A percentile compares a stretch with the other conserved stretches of the same genome.
These are phyloP conservation scores for Elephantulus edwardii DNA, from an alignment of 2,113 vertebrate genomes.

Conservation along the genomic window DNA sequence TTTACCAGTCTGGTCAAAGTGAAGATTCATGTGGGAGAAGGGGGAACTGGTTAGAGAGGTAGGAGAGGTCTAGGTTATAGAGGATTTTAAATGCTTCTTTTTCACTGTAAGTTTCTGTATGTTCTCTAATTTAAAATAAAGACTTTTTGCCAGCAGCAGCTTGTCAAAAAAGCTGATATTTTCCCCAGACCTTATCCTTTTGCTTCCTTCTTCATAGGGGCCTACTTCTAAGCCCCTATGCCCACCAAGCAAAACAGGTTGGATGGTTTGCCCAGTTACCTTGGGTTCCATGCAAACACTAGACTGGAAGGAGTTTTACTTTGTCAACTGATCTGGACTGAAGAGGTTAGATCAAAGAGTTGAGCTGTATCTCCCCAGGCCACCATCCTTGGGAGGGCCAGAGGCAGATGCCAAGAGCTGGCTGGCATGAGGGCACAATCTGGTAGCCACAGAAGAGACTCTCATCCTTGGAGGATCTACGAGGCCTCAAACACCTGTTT, in stretches of 20 bases:
- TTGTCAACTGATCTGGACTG: constrained; percentile 3
- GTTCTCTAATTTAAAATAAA: neutral
- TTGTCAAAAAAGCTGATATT: neutral
- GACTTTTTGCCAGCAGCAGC: neutral
- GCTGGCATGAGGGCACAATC: constrained; percentile 56
- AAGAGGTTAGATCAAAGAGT: constrained; percentile 33
- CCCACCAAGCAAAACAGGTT: neutral
- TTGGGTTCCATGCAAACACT: neutral
- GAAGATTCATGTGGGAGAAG: neutral
- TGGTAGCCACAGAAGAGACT: constrained; percentile 59
- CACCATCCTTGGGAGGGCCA: constrained; percentile 64
- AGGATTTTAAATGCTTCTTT: neutral
- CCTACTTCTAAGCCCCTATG: neutral
- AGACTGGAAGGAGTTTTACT: constrained; percentile 44
- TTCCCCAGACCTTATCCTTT: neutral
- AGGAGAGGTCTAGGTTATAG: neutral
- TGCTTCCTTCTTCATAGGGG: neutral
- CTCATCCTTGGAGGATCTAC: neutral
- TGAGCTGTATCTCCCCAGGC: constrained; percentile 14
- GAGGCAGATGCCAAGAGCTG: constrained; percentile 48
- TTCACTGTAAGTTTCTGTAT: neutral
- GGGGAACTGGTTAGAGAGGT: too few relatives aligned
- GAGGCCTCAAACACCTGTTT: constrained; percentile 61
- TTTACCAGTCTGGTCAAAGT: neutral
- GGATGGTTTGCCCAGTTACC: neutral